Conservation (phyloP, 2,888 invertebrate species). For the Orthosia gothica region DNA sequence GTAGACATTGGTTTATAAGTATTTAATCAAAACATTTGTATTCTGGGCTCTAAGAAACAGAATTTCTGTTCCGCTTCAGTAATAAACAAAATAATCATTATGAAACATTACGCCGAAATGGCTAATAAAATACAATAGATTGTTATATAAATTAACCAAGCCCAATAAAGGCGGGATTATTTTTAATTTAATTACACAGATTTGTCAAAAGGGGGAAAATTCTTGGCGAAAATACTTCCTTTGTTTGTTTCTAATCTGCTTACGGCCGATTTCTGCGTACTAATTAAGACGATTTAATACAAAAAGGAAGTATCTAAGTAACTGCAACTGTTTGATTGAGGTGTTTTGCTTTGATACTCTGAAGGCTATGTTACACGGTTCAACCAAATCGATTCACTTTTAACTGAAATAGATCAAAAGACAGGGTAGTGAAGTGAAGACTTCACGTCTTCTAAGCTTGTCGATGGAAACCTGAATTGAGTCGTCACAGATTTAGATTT, state of each 20-base stretch:
- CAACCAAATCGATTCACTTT: background rate
- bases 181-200: slow-evolving; percentile 67
- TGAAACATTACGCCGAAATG: slow-evolving; percentile 27
- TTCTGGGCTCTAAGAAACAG: background rate
- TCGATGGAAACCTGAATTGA: too few species aligned
- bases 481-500: too few species aligned
- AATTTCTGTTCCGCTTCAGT: background rate
- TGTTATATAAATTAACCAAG: slow-evolving; percentile 61
- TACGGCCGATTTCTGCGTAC: slow-evolving; percentile 59
- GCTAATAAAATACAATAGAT: slow-evolving; percentile 57
- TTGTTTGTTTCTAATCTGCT: slow-evolving; percentile 70
- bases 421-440: too few species aligned
- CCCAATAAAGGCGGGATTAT: slow-evolving; percentile 56
- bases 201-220: slow-evolving; percentile 62
- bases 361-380: background rate
- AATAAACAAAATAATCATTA: slow-evolving; percentile 18
- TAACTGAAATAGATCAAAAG: too few species aligned
- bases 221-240: slow-evolving; percentile 51
- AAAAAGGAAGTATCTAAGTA: slow-evolving; percentile 46
- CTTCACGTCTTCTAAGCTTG: too few species aligned
- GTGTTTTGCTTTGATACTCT: slow-evolving; percentile 18
- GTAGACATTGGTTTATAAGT: too few species aligned
- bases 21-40: background rate
- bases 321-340: slow-evolving; percentile 53
- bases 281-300: slow-evolving; percentile 64